Conservation (phyloP, 2,888 invertebrate species). For the Scaptomyza polygonia region DNA sequence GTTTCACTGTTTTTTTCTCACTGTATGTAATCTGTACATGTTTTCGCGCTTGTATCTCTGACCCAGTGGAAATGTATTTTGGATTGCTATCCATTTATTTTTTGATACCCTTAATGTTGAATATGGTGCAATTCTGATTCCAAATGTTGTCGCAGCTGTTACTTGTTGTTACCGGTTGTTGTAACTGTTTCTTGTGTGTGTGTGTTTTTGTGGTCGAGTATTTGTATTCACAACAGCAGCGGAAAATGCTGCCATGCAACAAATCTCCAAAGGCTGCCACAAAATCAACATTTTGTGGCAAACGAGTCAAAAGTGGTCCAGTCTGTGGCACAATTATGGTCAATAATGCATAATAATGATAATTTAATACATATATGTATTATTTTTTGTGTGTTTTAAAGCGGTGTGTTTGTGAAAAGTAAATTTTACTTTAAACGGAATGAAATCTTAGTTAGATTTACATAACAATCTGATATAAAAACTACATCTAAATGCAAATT, state of each 20-base stretch:
- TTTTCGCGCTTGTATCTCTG: constrained; percentile 44
- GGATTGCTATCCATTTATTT: constrained; percentile 23
- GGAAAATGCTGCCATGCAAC: constrained; percentile 30
- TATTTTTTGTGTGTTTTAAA: neutral
- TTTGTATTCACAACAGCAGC: constrained; percentile 47
- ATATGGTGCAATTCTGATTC: constrained; percentile 30
- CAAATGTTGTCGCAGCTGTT: constrained; percentile 58
- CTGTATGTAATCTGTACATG: constrained; percentile 23
- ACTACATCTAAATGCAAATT: constrained; percentile 26
- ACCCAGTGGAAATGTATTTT: constrained; percentile 37
- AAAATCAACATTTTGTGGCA: constrained; percentile 44
- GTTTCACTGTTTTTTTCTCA: neutral
- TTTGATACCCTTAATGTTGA: constrained; percentile 17
- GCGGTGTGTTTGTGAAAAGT: neutral
- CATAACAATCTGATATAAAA: constrained; percentile 28
- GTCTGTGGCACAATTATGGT: neutral
- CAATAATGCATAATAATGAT: constrained; percentile 9
- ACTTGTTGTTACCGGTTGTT: constrained; percentile 26
- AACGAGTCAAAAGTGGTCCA: constrained; percentile 1
- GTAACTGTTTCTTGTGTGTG: constrained; percentile 23
- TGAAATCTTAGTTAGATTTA: constrained; percentile 9
- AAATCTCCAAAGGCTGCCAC: constrained; percentile 43
- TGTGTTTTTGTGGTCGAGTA: constrained; percentile 59
- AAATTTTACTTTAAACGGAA: neutral
- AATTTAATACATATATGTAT: constrained; percentile 22